Evolutionary conservation across 2,113 vertebrate species (phyloP), one percentile per base, ranked within the genome.

Genomic region (Oreochromis tanganicae): DNA sequence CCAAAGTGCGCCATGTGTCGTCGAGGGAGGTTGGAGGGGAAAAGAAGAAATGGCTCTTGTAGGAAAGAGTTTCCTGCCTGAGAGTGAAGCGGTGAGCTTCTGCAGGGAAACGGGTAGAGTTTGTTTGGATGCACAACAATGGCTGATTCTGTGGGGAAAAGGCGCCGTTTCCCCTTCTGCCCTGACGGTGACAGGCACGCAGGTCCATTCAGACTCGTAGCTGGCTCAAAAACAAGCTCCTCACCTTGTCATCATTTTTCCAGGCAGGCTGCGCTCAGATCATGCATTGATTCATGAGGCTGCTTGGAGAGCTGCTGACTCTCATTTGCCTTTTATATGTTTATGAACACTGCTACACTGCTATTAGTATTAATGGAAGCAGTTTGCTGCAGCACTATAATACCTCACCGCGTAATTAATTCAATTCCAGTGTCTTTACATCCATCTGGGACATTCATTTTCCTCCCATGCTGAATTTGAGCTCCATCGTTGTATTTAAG

Each of bases 221-320:
- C 54, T 55, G 54, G 12, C 63, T 63, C 2, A 68, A 79, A 78
- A 82, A 63, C 55, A 84, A 50, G 38, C 81, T 88, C 43, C 68
- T 50, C 34, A 43, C 34, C 78, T 86, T 52, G 46, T 86, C 85
- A 27, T 86, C 43, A n/a, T 75, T 27, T 82, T 84, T 55, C 79
- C 81, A 52, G 73, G 46, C 46, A 32, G 73, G 46, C 73, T 78
- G 46, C 57, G 3, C 7, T 61, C 63, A 24, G 38, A 82, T 89
- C 87, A 87, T 56, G 68, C 85, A 88, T 90, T 79, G 81, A 92
- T 87, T 92, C 87, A 85, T 86, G 14, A 52, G 78, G 54, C 32
- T 11, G n/a, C 59, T 34, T 10, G n/a, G 5, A 82, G 88, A 80
- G 73, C 84, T 81, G 82, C 84, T 81, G 84, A 85, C 82, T 80